Conservation (phyloP, 2,888 invertebrate species). For the Meghimatium bilineatum region DNA sequence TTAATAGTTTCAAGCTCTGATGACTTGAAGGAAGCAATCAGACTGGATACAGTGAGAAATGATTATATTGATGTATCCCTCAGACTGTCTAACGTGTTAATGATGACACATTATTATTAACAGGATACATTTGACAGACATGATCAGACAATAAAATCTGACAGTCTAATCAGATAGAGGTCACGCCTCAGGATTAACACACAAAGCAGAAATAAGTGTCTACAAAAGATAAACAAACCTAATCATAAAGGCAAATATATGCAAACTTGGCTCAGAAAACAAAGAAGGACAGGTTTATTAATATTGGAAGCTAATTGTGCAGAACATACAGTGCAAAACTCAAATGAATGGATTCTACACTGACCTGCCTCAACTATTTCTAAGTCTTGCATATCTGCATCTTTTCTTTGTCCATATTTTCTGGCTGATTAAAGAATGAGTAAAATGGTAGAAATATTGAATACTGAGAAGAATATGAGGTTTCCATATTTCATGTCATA, state of each 20-base stretch:
- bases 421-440: conserved; percentile 42
- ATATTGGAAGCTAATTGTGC: too few species aligned
- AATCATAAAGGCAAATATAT: background rate
- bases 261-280: background rate
- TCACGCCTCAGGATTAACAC: background rate
- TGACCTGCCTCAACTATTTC: conserved; percentile 48
- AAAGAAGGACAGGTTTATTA: too few species aligned
- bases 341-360: background rate
- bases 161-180: too few species aligned
- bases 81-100: too few species aligned
- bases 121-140: too few species aligned
- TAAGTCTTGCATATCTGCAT: conserved; percentile 44
- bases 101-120: too few species aligned
- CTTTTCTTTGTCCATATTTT: conserved; percentile 50
- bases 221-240: too few species aligned
- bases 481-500: background rate
- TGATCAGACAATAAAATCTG: too few species aligned
- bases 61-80: too few species aligned
- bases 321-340: background rate
- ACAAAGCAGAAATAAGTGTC: background rate
- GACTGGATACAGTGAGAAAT: too few species aligned
- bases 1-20: too few species aligned
- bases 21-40: too few species aligned
- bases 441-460: background rate
- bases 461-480: background rate